Conservation (phyloP, 1,140 invertebrate species). For the Saxidomus purpurata region DNA sequence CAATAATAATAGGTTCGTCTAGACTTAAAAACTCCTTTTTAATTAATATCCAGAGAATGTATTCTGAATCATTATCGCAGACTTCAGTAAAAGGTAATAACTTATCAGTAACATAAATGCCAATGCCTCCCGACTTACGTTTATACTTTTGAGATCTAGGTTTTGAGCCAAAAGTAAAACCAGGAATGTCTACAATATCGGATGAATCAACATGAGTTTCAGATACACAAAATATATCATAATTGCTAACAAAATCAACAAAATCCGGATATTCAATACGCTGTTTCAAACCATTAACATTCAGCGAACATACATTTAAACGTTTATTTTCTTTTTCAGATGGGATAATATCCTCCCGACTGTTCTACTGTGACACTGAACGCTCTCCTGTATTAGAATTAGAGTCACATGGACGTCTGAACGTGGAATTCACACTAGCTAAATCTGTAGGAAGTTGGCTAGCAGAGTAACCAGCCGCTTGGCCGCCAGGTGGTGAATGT, state of each 20-base stretch:
- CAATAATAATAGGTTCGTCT: background rate
- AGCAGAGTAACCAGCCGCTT: too few species aligned
- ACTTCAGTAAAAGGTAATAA: background rate
- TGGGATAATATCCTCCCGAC: too few species aligned
- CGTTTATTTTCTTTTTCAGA: too few species aligned
- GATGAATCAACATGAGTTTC: constrained; percentile 21
- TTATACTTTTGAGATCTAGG: constrained; percentile 9
- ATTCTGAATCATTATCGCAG: background rate
- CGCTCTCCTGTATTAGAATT: too few species aligned
- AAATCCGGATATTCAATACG: constrained; percentile 14
- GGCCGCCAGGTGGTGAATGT: too few species aligned
- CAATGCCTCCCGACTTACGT: constrained; percentile 36
- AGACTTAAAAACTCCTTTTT: background rate
- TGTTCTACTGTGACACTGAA: too few species aligned
- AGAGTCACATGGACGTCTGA: too few species aligned
- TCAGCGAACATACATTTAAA: too few species aligned
- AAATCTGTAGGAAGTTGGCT: too few species aligned
- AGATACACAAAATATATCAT: constrained; percentile 46
- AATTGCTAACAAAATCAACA: background rate
- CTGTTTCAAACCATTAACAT: constrained; percentile 35
- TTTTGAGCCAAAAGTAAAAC: constrained; percentile 8
- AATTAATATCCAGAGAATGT: background rate
- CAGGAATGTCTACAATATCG: too few species aligned
- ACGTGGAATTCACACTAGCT: too few species aligned
- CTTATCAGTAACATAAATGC: background rate